Evolutionary conservation across 2,113 vertebrate genomes (phyloP).

Genomic region (Clupea harengus): DNA sequence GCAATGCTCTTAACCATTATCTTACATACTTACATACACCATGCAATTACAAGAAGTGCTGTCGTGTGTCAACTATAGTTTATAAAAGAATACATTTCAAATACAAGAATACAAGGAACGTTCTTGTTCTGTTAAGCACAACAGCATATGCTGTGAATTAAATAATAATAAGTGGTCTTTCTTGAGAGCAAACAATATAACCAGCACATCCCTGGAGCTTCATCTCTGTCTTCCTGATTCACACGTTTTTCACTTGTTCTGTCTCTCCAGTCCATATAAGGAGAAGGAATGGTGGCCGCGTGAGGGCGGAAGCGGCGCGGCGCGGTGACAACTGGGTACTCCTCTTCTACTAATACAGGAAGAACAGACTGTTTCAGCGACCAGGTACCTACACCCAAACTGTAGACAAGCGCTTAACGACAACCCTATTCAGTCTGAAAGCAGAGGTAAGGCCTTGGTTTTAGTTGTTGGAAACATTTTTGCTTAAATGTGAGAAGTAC

Average conservation of each 20-base stretch:
- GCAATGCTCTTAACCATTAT: too few species aligned
- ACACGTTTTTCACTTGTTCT: conserved; percentile 19
- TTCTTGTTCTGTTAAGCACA: background rate
- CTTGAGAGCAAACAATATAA: background rate
- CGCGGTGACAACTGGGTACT: conserved; percentile 70
- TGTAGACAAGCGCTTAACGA: background rate
- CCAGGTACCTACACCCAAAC: conserved; percentile 41
- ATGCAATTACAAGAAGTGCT: too few species aligned
- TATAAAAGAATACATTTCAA: background rate
- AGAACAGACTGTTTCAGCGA: conserved; percentile 49
- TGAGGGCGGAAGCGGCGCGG: conserved; percentile 69
- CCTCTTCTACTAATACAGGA: conserved; percentile 58
- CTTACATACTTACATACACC: too few species aligned
- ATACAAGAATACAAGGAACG: background rate
- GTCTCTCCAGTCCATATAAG: conserved; percentile 73
- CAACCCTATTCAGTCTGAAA: conserved; percentile 1
- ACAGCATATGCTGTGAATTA: background rate
- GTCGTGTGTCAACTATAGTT: too few species aligned
- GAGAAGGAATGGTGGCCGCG: conserved; percentile 64
- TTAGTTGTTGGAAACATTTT: background rate
- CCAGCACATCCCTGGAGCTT: background rate
- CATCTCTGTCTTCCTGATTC: conserved; percentile 35
- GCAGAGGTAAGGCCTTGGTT: conserved; percentile 34
- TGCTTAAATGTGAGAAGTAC: background rate
- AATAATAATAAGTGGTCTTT: background rate